Evolutionary conservation across 1,140 invertebrate genomes (phyloP).

Genomic region (Dermatophagoides farinae): DNA sequence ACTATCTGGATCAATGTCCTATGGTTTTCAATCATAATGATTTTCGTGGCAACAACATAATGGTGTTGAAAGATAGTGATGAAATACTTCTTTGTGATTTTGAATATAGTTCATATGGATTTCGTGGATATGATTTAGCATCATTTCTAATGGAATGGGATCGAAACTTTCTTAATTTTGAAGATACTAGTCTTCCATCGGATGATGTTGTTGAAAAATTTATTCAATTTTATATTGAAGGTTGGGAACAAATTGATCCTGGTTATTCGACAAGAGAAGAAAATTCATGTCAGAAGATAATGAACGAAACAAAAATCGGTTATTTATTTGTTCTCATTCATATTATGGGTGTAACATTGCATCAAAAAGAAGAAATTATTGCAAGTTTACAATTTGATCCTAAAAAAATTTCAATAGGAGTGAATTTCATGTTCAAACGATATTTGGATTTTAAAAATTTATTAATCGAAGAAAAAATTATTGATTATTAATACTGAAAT

Average conservation of each 20-base stretch:
- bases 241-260: neutral
- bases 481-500: too few relatives aligned
- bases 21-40: conserved; percentile 6
- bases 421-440: too few relatives aligned
- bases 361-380: neutral
- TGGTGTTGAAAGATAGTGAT: neutral
- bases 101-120: neutral
- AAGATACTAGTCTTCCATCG: neutral
- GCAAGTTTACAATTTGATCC: neutral
- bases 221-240: neutral
- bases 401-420: neutral
- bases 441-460: too few relatives aligned
- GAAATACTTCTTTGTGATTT: conserved; percentile 1
- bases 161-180: neutral
- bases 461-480: too few relatives aligned
- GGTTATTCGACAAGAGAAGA: neutral
- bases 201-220: neutral
- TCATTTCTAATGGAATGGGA: neutral
- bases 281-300: neutral
- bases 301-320: neutral
- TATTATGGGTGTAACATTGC: neutral
- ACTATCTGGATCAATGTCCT: neutral
- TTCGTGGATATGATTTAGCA: neutral
- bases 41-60: conserved; percentile 1
- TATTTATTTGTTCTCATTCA: neutral